phyloP scores from a whole-genome alignment of 2,113 vertebrate species.

The Leuciscus idus region DNA sequence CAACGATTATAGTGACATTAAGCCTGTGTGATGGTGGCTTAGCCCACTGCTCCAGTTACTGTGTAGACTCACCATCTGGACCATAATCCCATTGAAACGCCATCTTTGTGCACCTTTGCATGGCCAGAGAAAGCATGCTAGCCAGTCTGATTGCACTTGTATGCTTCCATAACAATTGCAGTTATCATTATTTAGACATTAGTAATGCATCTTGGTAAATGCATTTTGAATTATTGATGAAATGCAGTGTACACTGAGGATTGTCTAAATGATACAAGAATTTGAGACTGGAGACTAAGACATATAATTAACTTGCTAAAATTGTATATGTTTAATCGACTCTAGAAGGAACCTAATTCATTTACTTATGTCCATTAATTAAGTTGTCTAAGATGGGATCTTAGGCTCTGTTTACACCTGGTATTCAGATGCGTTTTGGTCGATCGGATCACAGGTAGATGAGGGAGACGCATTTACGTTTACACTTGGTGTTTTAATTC shows the following conservation, averaged over 20 bases:
- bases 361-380: background rate
- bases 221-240: background rate
- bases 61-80: conserved; percentile 72
- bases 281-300: background rate
- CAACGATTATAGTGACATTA: conserved; percentile 65
- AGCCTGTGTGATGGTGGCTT: conserved; percentile 76
- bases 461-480: too few species aligned
- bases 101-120: conserved; percentile 41
- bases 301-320: too few species aligned
- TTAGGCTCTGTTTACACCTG: too few species aligned
- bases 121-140: conserved; percentile 29
- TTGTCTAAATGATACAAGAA: background rate
- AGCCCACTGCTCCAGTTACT: conserved; percentile 77
- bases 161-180: background rate
- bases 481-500: too few species aligned
- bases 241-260: background rate
- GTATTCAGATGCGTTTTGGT: too few species aligned
- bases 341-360: background rate
- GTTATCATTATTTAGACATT: background rate
- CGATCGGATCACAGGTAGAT: too few species aligned
- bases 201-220: background rate
- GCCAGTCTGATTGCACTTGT: background rate
- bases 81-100: conserved; percentile 39
- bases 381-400: background rate
- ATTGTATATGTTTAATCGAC: too few species aligned